Conservation (phyloP, 2,113 vertebrate species). For the Strix aluco region DNA sequence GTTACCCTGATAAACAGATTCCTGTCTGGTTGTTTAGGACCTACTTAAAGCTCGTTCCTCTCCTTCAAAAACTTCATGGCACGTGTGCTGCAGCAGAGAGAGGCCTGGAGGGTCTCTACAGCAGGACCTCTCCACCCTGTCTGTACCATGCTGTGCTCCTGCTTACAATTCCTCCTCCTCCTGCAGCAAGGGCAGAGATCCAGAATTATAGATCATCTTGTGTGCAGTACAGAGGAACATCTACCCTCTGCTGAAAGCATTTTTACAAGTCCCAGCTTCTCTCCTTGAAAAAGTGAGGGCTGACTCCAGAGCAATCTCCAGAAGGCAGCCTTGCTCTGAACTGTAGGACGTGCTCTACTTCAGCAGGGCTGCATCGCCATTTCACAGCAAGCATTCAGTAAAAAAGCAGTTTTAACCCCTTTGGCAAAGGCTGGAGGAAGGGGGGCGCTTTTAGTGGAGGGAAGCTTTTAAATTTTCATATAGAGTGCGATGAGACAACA, state of each 20-base stretch:
- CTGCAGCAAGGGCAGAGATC: constrained; percentile 1
- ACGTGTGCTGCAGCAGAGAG: neutral
- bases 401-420: neutral
- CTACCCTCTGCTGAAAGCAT: neutral
- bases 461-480: neutral
- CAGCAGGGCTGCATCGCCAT: neutral
- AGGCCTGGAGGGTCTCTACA: neutral
- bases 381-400: neutral
- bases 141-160: neutral
- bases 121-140: neutral
- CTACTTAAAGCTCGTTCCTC: neutral
- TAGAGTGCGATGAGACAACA: neutral
- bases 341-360: neutral
- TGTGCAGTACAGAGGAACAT: neutral
- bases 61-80: neutral
- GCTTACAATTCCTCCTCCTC: neutral
- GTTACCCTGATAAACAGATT: neutral
- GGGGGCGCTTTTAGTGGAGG: neutral
- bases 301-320: neutral
- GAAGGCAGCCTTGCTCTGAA: neutral
- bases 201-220: neutral
- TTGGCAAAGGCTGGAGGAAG: neutral
- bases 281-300: neutral
- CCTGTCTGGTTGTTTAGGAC: neutral
- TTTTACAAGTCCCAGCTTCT: neutral